A percentile compares a stretch with the other conserved stretches of the same genome.
Evolutionary conservation across 2,797 vertebrate species (phyloP).

Genomic region (Microtus californicus): DNA sequence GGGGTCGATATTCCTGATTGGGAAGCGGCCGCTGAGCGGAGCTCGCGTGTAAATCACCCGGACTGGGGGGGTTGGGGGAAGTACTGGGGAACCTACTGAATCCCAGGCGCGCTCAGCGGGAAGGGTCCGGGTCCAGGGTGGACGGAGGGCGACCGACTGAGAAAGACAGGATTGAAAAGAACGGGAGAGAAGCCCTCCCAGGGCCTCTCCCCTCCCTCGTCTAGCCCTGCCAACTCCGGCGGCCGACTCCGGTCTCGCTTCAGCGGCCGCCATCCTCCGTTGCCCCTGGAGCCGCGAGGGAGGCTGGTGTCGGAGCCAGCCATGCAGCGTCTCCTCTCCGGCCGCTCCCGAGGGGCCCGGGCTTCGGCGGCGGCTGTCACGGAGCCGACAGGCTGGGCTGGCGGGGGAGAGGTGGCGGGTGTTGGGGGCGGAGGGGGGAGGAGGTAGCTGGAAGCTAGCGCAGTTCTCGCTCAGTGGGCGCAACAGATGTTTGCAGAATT

Average conservation of each 20-base stretch:
- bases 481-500: conserved; percentile 77
- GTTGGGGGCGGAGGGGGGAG: not conserved
- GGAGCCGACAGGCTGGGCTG: conserved; percentile 80
- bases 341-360: conserved; percentile 76
- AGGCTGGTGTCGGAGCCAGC: conserved; percentile 77
- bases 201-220: conserved; percentile 6
- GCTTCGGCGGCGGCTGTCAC: conserved; percentile 81
- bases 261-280: conserved; percentile 80
- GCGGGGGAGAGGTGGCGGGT: conserved; percentile 14
- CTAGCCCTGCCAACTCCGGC: conserved; percentile 49
- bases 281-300: conserved; percentile 77
- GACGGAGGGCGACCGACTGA: not conserved
- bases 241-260: conserved; percentile 78
- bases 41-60: conserved; percentile 82
- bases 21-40: conserved; percentile 82
- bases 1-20: conserved; percentile 88
- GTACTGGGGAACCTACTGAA: not conserved
- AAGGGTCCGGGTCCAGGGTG: not conserved
- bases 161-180: conserved; percentile 23
- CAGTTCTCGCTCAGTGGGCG: conserved; percentile 48
- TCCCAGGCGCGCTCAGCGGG: not conserved
- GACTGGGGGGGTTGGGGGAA: conserved; percentile 47
- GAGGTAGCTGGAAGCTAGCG: not conserved
- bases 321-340: conserved; percentile 79
- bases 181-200: not conserved